A percentile compares a stretch with the other conserved stretches of the same genome.
phyloP scores from a whole-genome alignment of 2,113 vertebrate species.

The Psephotus haematonotus region DNA sequence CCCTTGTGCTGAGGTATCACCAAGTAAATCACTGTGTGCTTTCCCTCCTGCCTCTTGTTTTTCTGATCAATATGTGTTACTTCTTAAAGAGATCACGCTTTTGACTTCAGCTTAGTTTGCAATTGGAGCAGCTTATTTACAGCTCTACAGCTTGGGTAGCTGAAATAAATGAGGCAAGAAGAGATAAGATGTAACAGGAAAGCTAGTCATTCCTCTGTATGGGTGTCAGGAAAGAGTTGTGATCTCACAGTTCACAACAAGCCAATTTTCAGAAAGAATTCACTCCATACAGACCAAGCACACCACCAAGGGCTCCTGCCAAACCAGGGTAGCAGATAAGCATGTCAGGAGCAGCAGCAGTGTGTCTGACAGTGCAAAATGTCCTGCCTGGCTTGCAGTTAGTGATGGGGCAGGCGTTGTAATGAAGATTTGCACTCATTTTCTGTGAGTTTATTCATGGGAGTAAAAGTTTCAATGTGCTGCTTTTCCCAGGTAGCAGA shows the following conservation, averaged over 20 bases:
- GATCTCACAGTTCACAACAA: background rate
- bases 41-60: background rate
- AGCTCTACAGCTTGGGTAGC: background rate
- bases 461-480: background rate
- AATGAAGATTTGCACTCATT: background rate
- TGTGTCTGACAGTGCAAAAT: background rate
- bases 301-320: background rate
- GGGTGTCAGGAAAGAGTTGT: no score
- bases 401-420: fast-evolving
- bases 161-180: background rate
- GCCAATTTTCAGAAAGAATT: background rate
- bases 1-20: background rate
- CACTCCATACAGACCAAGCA: no score
- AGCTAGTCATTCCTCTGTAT: background rate
- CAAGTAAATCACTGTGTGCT: background rate
- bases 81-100: background rate
- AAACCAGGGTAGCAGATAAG: background rate
- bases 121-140: no score
- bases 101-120: background rate
- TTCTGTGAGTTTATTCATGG: background rate
- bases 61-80: background rate
- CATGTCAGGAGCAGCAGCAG: background rate
- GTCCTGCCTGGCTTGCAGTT: background rate
- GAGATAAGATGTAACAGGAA: background rate
- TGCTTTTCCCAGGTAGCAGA: background rate